Percentiles rank a stretch among this genome's conserved stretches.
Conservation (phyloP, 2,113 vertebrate species). For the Naja naja region DNA sequence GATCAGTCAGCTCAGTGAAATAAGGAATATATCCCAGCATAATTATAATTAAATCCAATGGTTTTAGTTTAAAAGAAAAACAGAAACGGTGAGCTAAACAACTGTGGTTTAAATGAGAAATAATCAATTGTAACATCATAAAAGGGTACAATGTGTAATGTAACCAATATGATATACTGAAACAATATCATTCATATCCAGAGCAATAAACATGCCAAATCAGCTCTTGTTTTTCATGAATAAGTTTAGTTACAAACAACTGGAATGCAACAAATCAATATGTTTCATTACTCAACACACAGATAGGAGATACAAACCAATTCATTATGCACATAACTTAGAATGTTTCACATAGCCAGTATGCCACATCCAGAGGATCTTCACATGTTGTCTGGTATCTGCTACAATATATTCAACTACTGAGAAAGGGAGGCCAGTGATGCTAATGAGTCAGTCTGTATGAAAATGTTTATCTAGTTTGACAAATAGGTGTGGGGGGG, state of each 20-base stretch:
- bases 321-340: conserved; percentile 42
- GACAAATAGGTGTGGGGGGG: not conserved
- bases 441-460: not conserved
- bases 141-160: conserved; percentile 21
- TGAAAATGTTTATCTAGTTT: conserved; percentile 26
- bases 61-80: not conserved
- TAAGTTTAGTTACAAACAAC: conserved; percentile 21
- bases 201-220: conserved; percentile 45
- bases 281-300: conserved; percentile 38
- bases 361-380: not conserved
- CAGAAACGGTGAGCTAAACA: not conserved
- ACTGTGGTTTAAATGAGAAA: conserved; percentile 25
- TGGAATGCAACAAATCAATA: conserved; percentile 35
- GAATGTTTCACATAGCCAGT: not conserved
- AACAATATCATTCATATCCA: conserved; percentile 44
- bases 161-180: conserved; percentile 31
- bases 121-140: conserved; percentile 51
- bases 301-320: conserved; percentile 31
- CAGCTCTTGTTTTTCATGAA: conserved; percentile 40
- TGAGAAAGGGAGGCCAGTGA: rapidly evolving
- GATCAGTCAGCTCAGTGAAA: conserved; percentile 5
- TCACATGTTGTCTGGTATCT: not conserved
- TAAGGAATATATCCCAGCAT: not conserved
- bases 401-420: not conserved
- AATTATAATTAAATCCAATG: conserved; percentile 14